Conservation (phyloP, 2,888 invertebrate species). For the Ectemnius continuus region DNA sequence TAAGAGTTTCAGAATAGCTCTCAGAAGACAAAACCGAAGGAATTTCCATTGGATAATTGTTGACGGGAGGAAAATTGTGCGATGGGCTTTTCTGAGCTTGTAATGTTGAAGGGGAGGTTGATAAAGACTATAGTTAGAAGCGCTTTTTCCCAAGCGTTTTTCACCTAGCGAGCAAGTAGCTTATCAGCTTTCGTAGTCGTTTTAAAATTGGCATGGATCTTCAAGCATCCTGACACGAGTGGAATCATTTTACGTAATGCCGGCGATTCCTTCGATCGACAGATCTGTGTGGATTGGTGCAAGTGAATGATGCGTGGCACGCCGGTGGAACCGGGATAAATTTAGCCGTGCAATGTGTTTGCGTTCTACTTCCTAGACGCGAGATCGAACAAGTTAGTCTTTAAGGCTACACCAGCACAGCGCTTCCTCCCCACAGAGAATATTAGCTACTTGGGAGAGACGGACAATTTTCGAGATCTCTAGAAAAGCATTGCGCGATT, state of each 20-base stretch:
- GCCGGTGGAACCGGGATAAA: slow-evolving; percentile 56
- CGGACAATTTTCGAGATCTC: too few species aligned
- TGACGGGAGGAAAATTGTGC: too few species aligned
- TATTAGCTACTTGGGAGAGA: too few species aligned
- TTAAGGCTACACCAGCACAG: slow-evolving; percentile 23
- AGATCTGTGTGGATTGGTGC: slow-evolving; percentile 23
- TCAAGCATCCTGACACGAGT: slow-evolving; percentile 32
- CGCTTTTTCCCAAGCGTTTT: neutral
- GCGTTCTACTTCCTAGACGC: slow-evolving; percentile 62
- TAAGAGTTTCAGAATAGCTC: too few species aligned
- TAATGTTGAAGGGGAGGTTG: too few species aligned
- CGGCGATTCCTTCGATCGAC: slow-evolving; percentile 43
- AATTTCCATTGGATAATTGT: too few species aligned
- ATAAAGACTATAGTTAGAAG: too few species aligned
- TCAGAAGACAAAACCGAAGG: too few species aligned
- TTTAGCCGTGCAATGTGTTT: slow-evolving; percentile 64
- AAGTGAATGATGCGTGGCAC: slow-evolving; percentile 42
- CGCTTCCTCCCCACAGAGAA: too few species aligned
- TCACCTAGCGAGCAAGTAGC: neutral
- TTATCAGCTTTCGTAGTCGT: neutral
- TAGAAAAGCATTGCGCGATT: too few species aligned
- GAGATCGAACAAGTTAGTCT: slow-evolving; percentile 54
- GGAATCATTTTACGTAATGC: slow-evolving; percentile 54
- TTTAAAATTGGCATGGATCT: slow-evolving; percentile 44
- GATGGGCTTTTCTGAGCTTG: too few species aligned